Conservation (phyloP, 2,797 vertebrate species). For the Malurus splendens region DNA sequence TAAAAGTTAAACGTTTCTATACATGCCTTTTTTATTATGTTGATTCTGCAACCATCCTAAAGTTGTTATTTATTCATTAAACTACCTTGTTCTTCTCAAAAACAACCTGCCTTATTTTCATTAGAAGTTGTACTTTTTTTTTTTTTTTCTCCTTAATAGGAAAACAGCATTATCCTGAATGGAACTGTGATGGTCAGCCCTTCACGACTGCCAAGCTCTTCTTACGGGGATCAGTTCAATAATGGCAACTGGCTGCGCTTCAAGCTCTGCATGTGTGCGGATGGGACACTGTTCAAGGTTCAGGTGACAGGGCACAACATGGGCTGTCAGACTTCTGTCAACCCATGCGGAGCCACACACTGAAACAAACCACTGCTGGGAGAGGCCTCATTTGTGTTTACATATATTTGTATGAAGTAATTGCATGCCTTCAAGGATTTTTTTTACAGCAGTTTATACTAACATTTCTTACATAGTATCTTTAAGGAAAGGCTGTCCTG, state of each 20-base stretch:
- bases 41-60: background rate
- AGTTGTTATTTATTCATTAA: background rate
- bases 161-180: constrained; percentile 93
- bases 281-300: constrained; percentile 92
- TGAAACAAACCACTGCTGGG: constrained; percentile 31
- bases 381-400: background rate
- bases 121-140: background rate
- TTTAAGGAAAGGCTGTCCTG: constrained; percentile 11
- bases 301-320: constrained; percentile 89
- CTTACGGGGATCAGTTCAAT: constrained; percentile 75
- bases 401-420: constrained; percentile 14
- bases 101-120: background rate
- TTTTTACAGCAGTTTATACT: constrained; percentile 47
- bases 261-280: constrained; percentile 96
- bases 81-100: background rate
- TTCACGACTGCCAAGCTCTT: constrained; percentile 83
- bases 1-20: background rate
- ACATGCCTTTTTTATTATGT: background rate
- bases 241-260: constrained; percentile 85
- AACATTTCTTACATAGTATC: background rate
- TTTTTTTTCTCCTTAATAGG: constrained; percentile 64
- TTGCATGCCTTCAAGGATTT: constrained; percentile 51
- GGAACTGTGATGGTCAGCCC: constrained; percentile 92
- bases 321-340: constrained; percentile 92
- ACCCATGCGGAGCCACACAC: constrained; percentile 82